Conservation (phyloP, 2,888 invertebrate species). For the Drosophila merina region DNA sequence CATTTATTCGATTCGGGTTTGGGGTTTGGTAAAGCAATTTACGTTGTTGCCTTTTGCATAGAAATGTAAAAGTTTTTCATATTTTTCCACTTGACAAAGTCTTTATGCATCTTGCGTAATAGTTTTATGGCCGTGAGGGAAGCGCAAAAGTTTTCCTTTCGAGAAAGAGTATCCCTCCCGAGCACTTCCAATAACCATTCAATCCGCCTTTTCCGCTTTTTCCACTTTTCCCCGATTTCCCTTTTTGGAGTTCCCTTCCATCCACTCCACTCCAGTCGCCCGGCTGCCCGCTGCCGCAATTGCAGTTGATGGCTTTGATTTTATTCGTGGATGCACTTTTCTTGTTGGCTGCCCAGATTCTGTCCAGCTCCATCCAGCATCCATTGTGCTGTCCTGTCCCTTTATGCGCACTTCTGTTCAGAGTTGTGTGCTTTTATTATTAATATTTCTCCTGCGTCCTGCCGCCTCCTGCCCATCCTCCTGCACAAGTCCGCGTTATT, state of each 20-base stretch:
- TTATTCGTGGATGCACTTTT: slow-evolving; percentile 80
- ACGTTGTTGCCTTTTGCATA: slow-evolving; percentile 63
- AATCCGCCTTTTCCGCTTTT: slow-evolving; percentile 51
- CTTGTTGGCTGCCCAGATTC: slow-evolving; percentile 63
- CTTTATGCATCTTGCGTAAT: slow-evolving; percentile 77
- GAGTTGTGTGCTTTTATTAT: slow-evolving; percentile 76
- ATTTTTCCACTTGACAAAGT: slow-evolving; percentile 80
- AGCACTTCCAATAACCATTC: slow-evolving; percentile 78
- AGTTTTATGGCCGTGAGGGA: slow-evolving; percentile 71
- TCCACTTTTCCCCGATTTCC: background rate
- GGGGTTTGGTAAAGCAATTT: slow-evolving; percentile 53
- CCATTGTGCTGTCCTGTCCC: slow-evolving; percentile 62
- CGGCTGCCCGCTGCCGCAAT: slow-evolving; percentile 56
- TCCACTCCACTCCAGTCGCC: slow-evolving; percentile 5
- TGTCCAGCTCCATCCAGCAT: slow-evolving; percentile 52
- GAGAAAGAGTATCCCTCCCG: slow-evolving; percentile 11
- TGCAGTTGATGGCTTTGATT: slow-evolving; percentile 79
- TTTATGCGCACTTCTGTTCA: slow-evolving; percentile 58
- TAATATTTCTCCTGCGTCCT: slow-evolving; percentile 61
- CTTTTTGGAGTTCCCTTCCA: background rate
- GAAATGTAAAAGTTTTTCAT: slow-evolving; percentile 78
- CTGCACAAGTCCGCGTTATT: slow-evolving; percentile 57
- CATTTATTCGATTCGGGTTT: slow-evolving; percentile 5
- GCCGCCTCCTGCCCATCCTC: slow-evolving; percentile 5
- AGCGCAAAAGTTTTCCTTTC: slow-evolving; percentile 64